A percentile compares a stretch with the other conserved stretches of the same genome.
Evolutionary conservation across 2,888 invertebrate species (phyloP).

Genomic region (Heterodera filipjevi): DNA sequence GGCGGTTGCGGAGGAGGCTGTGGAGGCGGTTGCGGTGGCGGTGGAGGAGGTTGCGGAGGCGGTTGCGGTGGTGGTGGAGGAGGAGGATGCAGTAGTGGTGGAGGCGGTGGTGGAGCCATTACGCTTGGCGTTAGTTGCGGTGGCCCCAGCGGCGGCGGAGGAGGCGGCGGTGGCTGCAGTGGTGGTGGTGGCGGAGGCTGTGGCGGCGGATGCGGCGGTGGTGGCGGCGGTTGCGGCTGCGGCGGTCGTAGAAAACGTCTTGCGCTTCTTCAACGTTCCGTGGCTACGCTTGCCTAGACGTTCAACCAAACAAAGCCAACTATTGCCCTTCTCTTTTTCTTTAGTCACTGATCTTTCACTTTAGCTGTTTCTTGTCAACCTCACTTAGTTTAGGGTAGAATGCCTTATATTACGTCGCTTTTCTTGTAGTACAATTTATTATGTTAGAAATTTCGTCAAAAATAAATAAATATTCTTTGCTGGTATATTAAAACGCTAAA

Average conservation of each 20-base stretch:
- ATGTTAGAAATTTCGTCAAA: no score
- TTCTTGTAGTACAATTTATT: no score
- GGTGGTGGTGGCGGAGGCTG: neutral
- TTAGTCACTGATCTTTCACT: no score
- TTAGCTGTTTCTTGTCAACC: no score
- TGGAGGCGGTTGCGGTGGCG: neutral
- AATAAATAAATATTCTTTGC: no score
- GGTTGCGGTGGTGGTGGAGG: neutral
- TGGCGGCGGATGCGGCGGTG: neutral
- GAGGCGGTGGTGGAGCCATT: neutral
- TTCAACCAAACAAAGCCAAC: neutral
- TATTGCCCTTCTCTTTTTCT: neutral
- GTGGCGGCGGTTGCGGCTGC: neutral
- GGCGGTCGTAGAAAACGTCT: slow-evolving; percentile 1
- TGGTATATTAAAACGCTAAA: no score
- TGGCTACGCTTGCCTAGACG: slow-evolving; percentile 1
- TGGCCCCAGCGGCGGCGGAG: neutral
- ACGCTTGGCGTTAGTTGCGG: neutral
- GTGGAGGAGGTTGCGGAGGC: neutral
- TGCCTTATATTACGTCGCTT: no score
- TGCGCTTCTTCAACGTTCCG: neutral
- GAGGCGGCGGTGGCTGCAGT: neutral
- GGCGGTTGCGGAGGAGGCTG: neutral
- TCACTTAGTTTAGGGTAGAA: no score
- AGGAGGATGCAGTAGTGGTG: neutral